Evolutionary conservation across 2,113 vertebrate genomes (phyloP).

Genomic region (Ailuropoda melanoleuca): DNA sequence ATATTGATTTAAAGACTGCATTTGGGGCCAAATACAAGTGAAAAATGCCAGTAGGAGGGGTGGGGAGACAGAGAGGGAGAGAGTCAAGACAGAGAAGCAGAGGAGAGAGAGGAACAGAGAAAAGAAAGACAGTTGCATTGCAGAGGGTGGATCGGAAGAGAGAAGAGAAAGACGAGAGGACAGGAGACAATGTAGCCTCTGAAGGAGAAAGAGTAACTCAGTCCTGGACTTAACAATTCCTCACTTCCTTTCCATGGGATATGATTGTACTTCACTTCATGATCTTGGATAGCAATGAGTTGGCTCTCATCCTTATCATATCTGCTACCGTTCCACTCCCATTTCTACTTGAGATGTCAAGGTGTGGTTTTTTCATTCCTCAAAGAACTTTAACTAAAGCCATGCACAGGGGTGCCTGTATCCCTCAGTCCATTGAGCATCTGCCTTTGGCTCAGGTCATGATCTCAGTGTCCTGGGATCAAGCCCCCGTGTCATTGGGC

Average conservation of each 20-base stretch:
- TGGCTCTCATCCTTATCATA: neutral
- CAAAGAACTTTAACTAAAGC: neutral
- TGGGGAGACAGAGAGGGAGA: too few relatives aligned
- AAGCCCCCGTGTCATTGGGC: neutral
- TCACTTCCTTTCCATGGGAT: neutral
- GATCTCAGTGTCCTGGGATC: neutral
- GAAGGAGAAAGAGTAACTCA: neutral
- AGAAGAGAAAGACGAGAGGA: neutral
- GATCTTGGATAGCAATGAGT: neutral
- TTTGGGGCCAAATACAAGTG: neutral
- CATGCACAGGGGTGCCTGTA: neutral
- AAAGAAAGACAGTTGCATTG: neutral
- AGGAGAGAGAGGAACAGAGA: neutral
- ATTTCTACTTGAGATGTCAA: neutral
- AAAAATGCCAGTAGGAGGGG: neutral
- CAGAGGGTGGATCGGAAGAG: neutral
- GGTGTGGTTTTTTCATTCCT: neutral
- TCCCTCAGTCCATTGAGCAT: neutral
- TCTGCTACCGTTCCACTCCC: neutral
- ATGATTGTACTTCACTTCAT: neutral
- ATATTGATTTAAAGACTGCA: constrained; percentile 16
- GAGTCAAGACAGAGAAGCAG: neutral
- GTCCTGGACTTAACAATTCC: neutral
- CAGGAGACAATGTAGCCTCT: neutral
- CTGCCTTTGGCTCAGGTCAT: neutral